Conservation (phyloP, 2,797 vertebrate genomes). For the Loris lydekkerianus region DNA sequence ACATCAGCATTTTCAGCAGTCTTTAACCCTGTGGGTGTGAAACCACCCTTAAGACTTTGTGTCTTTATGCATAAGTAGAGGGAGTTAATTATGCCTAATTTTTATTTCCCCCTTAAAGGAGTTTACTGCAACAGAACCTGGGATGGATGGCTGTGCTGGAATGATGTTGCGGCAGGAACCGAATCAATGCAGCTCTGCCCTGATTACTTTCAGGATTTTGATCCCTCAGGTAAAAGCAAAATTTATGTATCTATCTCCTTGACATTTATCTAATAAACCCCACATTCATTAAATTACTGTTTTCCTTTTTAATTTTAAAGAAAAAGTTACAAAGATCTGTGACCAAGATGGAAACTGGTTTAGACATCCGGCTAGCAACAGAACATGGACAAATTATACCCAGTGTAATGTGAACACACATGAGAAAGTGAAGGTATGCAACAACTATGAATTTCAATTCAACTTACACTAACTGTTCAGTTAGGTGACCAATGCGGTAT, state of each 20-base stretch:
- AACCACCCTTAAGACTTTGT: background rate
- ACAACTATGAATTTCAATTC: background rate
- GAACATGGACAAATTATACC: slow-evolving; percentile 98
- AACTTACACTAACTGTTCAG: background rate
- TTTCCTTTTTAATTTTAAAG: slow-evolving; percentile 86
- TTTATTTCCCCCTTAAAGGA: slow-evolving; percentile 85
- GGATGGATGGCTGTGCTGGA: slow-evolving; percentile 99
- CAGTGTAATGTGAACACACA: slow-evolving; percentile 93
- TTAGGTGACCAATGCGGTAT: background rate
- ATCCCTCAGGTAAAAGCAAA: slow-evolving; percentile 93
- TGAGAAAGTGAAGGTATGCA: slow-evolving; percentile 93
- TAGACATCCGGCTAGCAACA: slow-evolving; percentile 96
- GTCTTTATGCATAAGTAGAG: background rate
- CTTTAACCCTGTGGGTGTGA: background rate
- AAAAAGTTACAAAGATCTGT: slow-evolving; percentile 97
- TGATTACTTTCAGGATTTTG: slow-evolving; percentile 98
- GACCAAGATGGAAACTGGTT: slow-evolving; percentile 95
- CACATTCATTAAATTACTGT: background rate
- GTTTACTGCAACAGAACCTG: slow-evolving; percentile 96
- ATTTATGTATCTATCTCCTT: slow-evolving; percentile 47
- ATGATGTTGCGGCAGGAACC: slow-evolving; percentile 91
- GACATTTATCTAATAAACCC: slow-evolving; percentile 64
- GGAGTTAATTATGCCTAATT: too few species aligned
- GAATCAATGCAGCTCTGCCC: slow-evolving; percentile 95
- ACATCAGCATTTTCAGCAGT: background rate